Conservation (phyloP, 2,113 vertebrate species). For the Cephalopterus ornatus region DNA sequence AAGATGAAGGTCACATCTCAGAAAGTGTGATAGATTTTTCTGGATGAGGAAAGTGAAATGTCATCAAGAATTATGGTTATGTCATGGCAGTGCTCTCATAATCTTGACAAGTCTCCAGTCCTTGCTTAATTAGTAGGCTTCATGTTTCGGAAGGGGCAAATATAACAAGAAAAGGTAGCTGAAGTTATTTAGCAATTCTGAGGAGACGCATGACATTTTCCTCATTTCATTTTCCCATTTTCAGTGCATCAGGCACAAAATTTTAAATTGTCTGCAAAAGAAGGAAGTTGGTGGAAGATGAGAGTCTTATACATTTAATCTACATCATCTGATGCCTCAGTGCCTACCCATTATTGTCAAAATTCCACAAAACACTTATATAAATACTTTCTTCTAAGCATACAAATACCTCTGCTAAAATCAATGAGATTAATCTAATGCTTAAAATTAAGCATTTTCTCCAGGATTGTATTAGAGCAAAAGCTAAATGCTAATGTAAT, state of each 20-base stretch:
- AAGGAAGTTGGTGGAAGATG: neutral
- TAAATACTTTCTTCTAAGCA: neutral
- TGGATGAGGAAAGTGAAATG: conserved; percentile 58
- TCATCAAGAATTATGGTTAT: conserved; percentile 61
- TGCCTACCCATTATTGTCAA: neutral
- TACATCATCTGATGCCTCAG: neutral
- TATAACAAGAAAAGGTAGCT: conserved; percentile 1
- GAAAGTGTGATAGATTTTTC: conserved; percentile 63
- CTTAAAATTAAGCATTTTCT: conserved; percentile 1
- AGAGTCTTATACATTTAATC: neutral
- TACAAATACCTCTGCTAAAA: neutral
- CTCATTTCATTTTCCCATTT: neutral
- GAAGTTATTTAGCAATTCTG: conserved; percentile 20
- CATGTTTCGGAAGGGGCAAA: conserved; percentile 32
- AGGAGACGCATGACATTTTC: neutral
- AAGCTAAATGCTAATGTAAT: neutral
- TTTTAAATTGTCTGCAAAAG: conserved; percentile 30
- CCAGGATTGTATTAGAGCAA: neutral
- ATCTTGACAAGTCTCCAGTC: conserved; percentile 48
- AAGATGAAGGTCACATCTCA: conserved; percentile 62
- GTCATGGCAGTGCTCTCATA: conserved; percentile 21
- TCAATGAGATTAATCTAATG: neutral
- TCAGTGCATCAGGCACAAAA: neutral
- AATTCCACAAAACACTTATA: neutral
- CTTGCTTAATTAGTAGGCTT: conserved; percentile 51